Evolutionary conservation across 2,888 invertebrate genomes (phyloP), one percentile per base, ranked within the genome.

Genomic region (Trissonchulus latispiculum): DNA sequence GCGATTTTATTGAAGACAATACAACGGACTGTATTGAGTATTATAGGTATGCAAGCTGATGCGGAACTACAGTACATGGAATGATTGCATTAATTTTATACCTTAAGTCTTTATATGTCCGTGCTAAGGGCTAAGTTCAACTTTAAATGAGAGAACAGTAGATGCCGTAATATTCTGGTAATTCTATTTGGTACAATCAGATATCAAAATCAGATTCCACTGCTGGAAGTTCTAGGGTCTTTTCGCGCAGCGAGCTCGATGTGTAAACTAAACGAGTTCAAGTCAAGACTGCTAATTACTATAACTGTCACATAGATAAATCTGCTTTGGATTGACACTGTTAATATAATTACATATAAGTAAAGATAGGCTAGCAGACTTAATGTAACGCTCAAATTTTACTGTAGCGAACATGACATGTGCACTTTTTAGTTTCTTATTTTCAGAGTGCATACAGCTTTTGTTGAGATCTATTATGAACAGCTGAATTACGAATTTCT

Each of bases 401-500:
- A 64, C n/a, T 15, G 8, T 28, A 64, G 64, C 3, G n/a, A 29
- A 64, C 8, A 64, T n/a, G n/a, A 15, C 59, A 59, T 59, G 59
- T 64, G 28, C n/a, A 29, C 8, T 29, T 64, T 23, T 29, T 29
- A 64, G 28, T 28, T 8, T 72, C 29, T n/a, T 59, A 66, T 48
- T 73, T 82, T 81, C 71, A 74, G 81, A 32, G 78, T 78, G 62
- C 82, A 82, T 61, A 80, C 81, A 1, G 82, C 82, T 3, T 80
- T 82, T 80, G 76, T 82, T n/a, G 82, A 82, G 74, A 81, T 82
- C n/a, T 82, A 81, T 75, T 82, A 82, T 75, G 82, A 82, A 73
- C 82, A 82, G 73, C 76, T 82, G 67, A 83, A 82, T 74, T 83
- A 78, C 70, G 82, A 83, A 73, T 78, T 77, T 15, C 75, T 82